These are phyloP conservation scores for Amphiprion ocellaris DNA, from an alignment of 2,113 vertebrate genomes.

Conservation along the genomic window DNA sequence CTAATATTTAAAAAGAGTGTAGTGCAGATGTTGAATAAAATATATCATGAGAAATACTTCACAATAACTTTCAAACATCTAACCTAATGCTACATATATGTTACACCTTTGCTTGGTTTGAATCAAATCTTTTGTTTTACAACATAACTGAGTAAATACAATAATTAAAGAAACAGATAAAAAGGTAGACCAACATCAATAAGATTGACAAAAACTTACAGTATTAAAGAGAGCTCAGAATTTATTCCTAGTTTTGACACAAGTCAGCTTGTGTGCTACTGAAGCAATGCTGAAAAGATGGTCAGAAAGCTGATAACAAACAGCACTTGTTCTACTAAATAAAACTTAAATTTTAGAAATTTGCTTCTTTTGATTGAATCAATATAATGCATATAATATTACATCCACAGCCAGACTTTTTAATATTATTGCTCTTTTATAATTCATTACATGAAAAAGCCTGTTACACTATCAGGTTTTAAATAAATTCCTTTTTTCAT, in stretches of 20 bases:
- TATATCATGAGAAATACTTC: no score
- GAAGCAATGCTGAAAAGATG: background rate
- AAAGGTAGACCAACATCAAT: background rate
- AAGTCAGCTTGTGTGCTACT: background rate
- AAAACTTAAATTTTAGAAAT: background rate
- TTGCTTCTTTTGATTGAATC: constrained; percentile 8
- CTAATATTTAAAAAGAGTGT: no score
- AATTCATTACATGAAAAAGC: background rate
- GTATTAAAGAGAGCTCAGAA: no score
- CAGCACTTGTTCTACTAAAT: background rate
- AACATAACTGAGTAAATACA: background rate
- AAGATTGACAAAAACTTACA: background rate
- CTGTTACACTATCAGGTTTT: constrained; percentile 17
- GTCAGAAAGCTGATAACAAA: background rate
- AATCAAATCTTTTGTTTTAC: no score
- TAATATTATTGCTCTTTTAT: background rate
- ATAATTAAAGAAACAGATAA: constrained; percentile 2
- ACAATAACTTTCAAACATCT: no score
- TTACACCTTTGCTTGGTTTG: no score
- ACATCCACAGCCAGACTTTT: constrained; percentile 1
- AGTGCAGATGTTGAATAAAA: no score
- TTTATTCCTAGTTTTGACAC: background rate
- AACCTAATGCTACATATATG: no score
- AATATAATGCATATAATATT: background rate
- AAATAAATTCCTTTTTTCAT: constrained; percentile 52